Conservation (phyloP, 2,888 invertebrate species). For the Agrenia bidenticulata region DNA sequence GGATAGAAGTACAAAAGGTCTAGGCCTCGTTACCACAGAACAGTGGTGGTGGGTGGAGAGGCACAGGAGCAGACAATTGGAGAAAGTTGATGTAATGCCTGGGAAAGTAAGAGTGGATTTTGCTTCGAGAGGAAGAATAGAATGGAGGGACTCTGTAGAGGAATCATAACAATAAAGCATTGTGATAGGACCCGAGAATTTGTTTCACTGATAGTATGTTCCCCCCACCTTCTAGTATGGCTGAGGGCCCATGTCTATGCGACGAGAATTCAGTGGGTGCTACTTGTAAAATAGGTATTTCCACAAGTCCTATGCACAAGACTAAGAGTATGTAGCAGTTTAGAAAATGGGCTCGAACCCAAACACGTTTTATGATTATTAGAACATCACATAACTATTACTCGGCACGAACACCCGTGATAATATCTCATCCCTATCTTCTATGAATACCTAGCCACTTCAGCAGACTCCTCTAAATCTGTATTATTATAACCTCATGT, state of each 20-base stretch:
- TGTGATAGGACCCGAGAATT: conserved; percentile 28
- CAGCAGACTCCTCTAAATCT: conserved; percentile 3
- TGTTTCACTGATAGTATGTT: background rate
- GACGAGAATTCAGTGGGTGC: too few species aligned
- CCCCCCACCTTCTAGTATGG: background rate
- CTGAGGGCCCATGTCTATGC: too few species aligned
- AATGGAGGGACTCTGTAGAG: conserved; percentile 8
- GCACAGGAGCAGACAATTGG: conserved; percentile 2
- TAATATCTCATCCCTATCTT: conserved; percentile 29
- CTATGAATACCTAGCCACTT: background rate
- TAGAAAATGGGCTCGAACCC: conserved; percentile 18
- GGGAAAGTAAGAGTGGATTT: conserved; percentile 10
- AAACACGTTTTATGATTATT: conserved; percentile 47
- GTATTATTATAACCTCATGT: background rate
- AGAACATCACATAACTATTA: conserved; percentile 44
- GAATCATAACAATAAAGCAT: conserved; percentile 39
- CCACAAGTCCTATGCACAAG: too few species aligned
- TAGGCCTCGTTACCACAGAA: conserved; percentile 5
- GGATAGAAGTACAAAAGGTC: conserved; percentile 7
- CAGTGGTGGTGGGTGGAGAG: conserved; percentile 5
- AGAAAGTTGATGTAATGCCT: conserved; percentile 8
- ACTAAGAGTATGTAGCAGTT: background rate
- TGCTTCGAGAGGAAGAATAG: conserved; percentile 12
- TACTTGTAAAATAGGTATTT: too few species aligned
- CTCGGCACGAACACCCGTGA: conserved; percentile 36